Percentiles rank a stretch among this genome's conserved stretches.
phyloP scores from a whole-genome alignment of 2,888 invertebrate genomes.

The Andrena bucephala region DNA sequence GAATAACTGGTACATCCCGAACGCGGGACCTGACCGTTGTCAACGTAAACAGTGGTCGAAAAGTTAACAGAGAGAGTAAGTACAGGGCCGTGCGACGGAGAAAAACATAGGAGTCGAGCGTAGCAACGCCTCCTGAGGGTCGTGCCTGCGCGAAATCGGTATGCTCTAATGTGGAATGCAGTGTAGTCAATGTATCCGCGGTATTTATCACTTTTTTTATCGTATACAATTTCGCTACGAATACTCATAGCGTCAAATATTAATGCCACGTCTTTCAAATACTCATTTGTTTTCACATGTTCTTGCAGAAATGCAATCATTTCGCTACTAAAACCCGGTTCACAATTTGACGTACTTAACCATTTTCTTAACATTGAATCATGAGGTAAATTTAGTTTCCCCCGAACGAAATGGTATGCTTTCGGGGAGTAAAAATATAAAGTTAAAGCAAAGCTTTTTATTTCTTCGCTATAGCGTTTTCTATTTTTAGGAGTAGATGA shows the following conservation, averaged over 20 bases:
- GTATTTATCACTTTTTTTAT: slow-evolving; percentile 11
- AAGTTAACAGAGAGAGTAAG: too few species aligned
- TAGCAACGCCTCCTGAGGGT: too few species aligned
- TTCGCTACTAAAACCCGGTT: background rate
- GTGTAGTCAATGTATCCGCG: slow-evolving; percentile 22
- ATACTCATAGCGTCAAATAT: slow-evolving; percentile 32
- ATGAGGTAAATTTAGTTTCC: slow-evolving; percentile 1
- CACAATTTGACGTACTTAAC: background rate
- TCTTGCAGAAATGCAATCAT: background rate
- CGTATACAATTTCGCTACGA: slow-evolving; percentile 17
- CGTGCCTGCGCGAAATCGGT: too few species aligned
- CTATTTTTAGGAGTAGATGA: background rate
- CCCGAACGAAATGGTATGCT: background rate
- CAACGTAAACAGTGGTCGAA: too few species aligned
- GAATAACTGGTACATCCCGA: too few species aligned
- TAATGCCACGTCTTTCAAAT: background rate
- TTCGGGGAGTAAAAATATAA: slow-evolving; percentile 8
- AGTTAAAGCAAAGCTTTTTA: slow-evolving; percentile 9
- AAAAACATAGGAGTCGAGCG: too few species aligned
- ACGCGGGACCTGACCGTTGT: too few species aligned
- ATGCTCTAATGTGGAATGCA: too few species aligned
- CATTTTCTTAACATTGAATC: background rate
- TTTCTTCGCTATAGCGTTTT: background rate
- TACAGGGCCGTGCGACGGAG: too few species aligned
- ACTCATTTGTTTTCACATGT: background rate